Evolutionary conservation across 2,797 vertebrate species (phyloP).

Genomic region (Ficedula albicollis): DNA sequence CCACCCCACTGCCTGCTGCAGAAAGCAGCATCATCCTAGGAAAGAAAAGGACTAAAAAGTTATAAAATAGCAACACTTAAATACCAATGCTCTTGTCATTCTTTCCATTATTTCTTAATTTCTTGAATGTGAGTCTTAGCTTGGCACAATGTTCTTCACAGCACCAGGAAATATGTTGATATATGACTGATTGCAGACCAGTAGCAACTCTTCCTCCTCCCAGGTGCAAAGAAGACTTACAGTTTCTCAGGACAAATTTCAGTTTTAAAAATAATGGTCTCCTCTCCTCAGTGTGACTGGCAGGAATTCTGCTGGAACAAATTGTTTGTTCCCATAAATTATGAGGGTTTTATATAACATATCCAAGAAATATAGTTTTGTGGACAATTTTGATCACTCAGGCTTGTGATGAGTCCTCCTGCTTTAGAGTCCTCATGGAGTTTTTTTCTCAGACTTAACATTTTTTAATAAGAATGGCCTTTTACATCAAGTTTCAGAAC

Average conservation of each 20-base stretch:
- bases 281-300: not conserved
- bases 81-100: not conserved
- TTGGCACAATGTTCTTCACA: not conserved
- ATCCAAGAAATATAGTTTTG: not conserved
- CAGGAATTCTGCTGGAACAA: not conserved
- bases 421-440: not conserved
- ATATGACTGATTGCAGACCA: not conserved
- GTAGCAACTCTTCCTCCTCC: not conserved
- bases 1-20: not conserved
- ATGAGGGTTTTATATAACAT: not conserved
- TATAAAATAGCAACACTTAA: not conserved
- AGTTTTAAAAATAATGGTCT: not conserved
- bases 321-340: not conserved
- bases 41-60: not conserved
- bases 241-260: not conserved
- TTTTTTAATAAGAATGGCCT: not conserved
- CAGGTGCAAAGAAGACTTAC: not conserved
- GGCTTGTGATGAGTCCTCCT: not conserved
- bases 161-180: not conserved
- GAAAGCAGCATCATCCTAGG: not conserved
- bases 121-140: not conserved
- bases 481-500: not conserved
- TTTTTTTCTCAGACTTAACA: not conserved
- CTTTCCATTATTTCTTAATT: not conserved
- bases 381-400: not conserved